Base-by-base conservation (phyloP, 2,888 invertebrate species). In the Orthosia gracilis region DNA sequence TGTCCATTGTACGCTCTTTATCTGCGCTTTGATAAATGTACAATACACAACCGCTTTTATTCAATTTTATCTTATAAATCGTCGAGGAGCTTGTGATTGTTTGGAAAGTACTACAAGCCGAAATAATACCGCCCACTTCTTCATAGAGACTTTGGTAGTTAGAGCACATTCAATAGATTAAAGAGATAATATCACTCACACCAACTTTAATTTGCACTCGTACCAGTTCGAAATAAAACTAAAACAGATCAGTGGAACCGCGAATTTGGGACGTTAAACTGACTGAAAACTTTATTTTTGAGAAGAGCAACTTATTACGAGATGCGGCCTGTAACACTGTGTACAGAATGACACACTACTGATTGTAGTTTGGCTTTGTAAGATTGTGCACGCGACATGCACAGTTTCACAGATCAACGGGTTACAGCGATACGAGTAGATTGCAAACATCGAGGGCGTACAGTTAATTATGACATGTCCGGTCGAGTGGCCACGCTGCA, bases 381-480 rank as follows among this genome's bases (percentile, higher is more conserved):
- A 21, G 49, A 9, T 31, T n/a, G 9, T 21, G 54, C 18, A 23
- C 40, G 12, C 21, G 18, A n/a, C 3, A 13, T 17, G 17, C 47
- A 5, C 21, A 50, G 21, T 1, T 11, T 23, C 55, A 21, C 57
- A 66, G 57, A 49, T 67, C 26, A 58, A 50, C 52, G 17, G 13
- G 7, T 21, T 61, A 54, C 26, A 40, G 17, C 50, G 61, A 12
- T 65, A 57, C 49, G 18, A 59, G 57, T 31, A 47, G 40, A 21
- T 23, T 31, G 63, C 50, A 50, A 65, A 69, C 54, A 74, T 50
- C 18, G 61, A 50, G 47, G 45, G n/a, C 58, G 31, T n/a, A 21
- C 59, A 55, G 69, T 54, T 74, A 57, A 69, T 69, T 79, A 67
- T 67, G 79, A 69, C 63, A 63, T 62, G 50, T 65, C 55, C 61